Base-by-base conservation (phyloP, 2,888 invertebrate genomes). In the Siphlonurus alternatus region DNA sequence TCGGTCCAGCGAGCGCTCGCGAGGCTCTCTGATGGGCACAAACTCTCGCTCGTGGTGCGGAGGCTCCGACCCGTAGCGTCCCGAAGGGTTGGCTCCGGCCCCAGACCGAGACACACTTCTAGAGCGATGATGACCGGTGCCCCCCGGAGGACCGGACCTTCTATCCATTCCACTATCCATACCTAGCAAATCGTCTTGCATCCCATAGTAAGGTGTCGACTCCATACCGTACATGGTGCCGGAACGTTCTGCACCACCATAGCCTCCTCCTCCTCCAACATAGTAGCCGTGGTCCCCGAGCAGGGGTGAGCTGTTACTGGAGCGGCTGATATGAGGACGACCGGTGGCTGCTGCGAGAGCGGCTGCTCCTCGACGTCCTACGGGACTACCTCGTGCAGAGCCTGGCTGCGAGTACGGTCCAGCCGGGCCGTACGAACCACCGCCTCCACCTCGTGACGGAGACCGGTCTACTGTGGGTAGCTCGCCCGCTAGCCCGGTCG, bases 381-480 rank as follows among this genome's bases (percentile, higher is more conserved):
- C 64, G 51, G 67, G 66, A 61, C 65, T 65, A 25, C 65, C 65
- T 59, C 65, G 54, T 54, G 65, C 65, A 38, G 65, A 65, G 59
- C 62, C 56, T 19, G 65, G 62, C n/a, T 61, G 61, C 59, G 82
- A 81, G 80, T 89, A 89, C 76, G 83, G 84, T 75, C 90, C 83
- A 5, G 7, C n/a, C 7, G 22, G 56, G n/a, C 19, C 22, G 56
- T n/a, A 56, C 7, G 56, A n/a, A 56, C 19, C 56, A 22, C 19
- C 56, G 56, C 19, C 56, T n/a, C 19, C 56, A 5, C 19, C 56
- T 22, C 56, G 7, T 73, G 89, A 88, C 76, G 91, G 91, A 77
- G 89, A 89, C 76, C 90, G 86, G 84, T 92, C 91, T 77, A 90
- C 90, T 76, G 89, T 90, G 75, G 91, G 90, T 79, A 91, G 80